These are phyloP conservation scores for Oscarella lobularis DNA, from an alignment of 37 sponge, comb jelly and placozoan species.

Conservation along the genomic window DNA sequence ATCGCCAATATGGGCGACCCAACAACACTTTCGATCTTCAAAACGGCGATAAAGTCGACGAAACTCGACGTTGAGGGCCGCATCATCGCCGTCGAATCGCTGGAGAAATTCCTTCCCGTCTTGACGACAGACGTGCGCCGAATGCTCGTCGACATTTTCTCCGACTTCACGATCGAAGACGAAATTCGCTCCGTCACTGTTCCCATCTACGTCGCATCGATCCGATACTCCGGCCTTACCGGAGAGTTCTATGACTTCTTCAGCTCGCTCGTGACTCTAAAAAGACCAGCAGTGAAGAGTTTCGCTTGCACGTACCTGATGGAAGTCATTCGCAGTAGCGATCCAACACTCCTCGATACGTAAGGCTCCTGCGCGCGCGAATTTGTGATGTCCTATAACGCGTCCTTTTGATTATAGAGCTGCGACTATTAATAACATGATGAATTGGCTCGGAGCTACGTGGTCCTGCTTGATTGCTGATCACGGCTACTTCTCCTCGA, in stretches of 20 bases:
- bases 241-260: no score
- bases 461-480: not conserved
- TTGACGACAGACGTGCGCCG: no score
- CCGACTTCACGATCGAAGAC: not conserved
- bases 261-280: no score
- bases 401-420: no score
- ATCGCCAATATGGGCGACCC: not conserved
- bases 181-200: not conserved
- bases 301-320: not conserved
- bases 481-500: constrained; percentile 1
- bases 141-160: no score
- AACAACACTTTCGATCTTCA: not conserved
- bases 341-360: not conserved
- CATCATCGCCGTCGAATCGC: not conserved
- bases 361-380: no score
- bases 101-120: not conserved
- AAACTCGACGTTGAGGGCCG: not conserved
- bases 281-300: no score
- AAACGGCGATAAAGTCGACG: not conserved
- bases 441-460: no score
- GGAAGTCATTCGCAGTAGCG: not conserved
- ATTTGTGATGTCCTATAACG: no score
- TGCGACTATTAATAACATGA: no score
- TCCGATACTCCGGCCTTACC: no score
- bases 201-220: not conserved